Evolutionary conservation across 2,113 vertebrate genomes (phyloP).

Genomic region (Campylorhamphus procurvoides): DNA sequence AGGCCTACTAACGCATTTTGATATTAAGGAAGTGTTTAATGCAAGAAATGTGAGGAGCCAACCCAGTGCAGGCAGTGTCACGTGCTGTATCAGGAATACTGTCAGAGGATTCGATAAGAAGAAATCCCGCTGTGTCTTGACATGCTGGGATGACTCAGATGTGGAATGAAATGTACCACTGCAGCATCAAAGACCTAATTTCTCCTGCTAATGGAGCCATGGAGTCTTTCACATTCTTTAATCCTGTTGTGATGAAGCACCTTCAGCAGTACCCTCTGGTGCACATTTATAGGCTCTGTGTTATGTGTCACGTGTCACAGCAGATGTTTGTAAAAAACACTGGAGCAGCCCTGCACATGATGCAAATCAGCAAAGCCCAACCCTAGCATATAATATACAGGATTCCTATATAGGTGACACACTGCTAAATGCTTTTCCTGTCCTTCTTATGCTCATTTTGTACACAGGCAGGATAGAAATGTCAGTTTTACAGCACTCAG

Average conservation of each 20-base stretch:
- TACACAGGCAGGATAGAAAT: neutral
- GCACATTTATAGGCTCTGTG: neutral
- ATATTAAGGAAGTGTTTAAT: neutral
- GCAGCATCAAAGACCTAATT: neutral
- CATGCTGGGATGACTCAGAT: neutral
- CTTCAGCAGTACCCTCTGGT: neutral
- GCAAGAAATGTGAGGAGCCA: neutral
- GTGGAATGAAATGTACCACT: neutral
- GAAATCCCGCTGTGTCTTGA: neutral
- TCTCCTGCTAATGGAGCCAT: neutral
- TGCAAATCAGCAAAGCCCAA: neutral
- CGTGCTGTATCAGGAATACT: rapidly evolving
- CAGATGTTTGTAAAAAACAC: neutral
- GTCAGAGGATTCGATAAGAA: neutral
- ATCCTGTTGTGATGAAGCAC: neutral
- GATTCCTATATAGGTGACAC: neutral
- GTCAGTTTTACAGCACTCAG: neutral
- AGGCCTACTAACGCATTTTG: neutral
- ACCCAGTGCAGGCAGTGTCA: neutral
- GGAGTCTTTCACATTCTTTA: neutral
- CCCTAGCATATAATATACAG: neutral
- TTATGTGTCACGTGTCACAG: neutral
- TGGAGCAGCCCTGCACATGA: neutral
- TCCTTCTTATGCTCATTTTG: neutral
- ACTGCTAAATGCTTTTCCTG: neutral